Base-by-base conservation (phyloP, 2,113 vertebrate genomes). In the Todiramphus chloris region DNA sequence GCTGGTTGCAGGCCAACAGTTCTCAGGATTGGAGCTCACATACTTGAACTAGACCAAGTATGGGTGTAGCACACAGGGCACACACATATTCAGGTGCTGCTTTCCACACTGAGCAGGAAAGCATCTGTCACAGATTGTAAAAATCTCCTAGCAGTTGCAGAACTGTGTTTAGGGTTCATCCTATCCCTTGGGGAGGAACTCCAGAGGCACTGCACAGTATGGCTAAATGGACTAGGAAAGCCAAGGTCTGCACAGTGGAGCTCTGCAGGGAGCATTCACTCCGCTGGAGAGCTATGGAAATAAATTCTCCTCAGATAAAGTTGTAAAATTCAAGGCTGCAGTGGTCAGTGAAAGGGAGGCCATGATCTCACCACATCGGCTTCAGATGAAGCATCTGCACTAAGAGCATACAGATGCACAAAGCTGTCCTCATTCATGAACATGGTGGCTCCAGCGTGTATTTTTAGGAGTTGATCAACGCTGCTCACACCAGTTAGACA, bases 341-440 rank as follows among this genome's bases (percentile, higher is more conserved):
- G 13, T 93, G 96, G 96, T 96, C 95, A 96, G 96, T 92, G 62
- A 94, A 96, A 97, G 94, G 89, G 92, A 96, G 18, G 44, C 13
- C 44, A 41, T 31, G 23, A 86, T 73, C 24, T 58, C 16, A 78
- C 10, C 37, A 55, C 19, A 48, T 46, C 20, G 64, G 69, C 24
- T 75, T 60, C 70, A 87, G 41, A 62, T 1, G 5, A 82, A 90
- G 37, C 10, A 24, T n/a, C 23, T 73, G 25, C n/a, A 17, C 73
- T 84, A 58, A 82, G 83, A 13, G 19, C 9, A 50, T 13, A 58
- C 16, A 46, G 24, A 81, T 51, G 50, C 48, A 59, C 17, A 92
- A 8, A 90, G 41, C 30, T 78, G 37, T 35, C 46, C 28, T 83
- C 30, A 35, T 77, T 63, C 55, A n/a, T 62, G 14, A 89, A 72